Base-by-base conservation (phyloP, 1,140 invertebrate species). In the Drosophila busckii region DNA sequence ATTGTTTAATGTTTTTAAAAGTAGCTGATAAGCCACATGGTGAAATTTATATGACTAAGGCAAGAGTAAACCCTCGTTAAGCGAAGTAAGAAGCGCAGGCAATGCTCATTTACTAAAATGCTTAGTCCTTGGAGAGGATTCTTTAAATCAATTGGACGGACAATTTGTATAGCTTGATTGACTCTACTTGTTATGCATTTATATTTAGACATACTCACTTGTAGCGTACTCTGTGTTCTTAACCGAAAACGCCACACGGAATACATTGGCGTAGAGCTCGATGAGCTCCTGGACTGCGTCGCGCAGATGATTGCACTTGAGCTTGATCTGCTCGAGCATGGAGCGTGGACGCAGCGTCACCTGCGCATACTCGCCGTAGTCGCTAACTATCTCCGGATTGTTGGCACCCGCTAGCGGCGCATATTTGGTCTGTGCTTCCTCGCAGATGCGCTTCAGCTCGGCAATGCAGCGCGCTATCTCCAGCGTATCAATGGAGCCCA, bases 401-500 rank as follows among this genome's bases (percentile, higher is more conserved):
- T 56, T 70, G 8, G 64, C 61, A 1, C 49, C 61, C 1, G 55
- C 13, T 23, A 35, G 26, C 42, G 80, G 12, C 12, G 67, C 41
- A 49, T 85, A 76, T 13, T 83, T 78, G 7, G 63, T 61, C 62
- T 86, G 66, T 5, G 70, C 70, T 50, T 70, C 70, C 66, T 86
- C 84, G 65, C 93, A 94, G 0, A 91, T 90, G 28, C 90, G 90
- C 5, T 92, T 90, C 54, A 96, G 92, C 20, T 91, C 89, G 40
- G 93, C 92, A 2, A 97, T 88, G 23, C 94, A 92, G 49, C 93
- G 90, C 2, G 92, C 93, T 1, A 97, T 91, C 71, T 96, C 94
- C 31, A 93, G 87, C 0, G 96, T 98, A 88, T 98, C 95, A 2
- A 98, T 91, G 48, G 93, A 93, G 6, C 95, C 95, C 58, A 98